Conservation (phyloP, 2,797 vertebrate genomes). For the Merluccius polli region DNA sequence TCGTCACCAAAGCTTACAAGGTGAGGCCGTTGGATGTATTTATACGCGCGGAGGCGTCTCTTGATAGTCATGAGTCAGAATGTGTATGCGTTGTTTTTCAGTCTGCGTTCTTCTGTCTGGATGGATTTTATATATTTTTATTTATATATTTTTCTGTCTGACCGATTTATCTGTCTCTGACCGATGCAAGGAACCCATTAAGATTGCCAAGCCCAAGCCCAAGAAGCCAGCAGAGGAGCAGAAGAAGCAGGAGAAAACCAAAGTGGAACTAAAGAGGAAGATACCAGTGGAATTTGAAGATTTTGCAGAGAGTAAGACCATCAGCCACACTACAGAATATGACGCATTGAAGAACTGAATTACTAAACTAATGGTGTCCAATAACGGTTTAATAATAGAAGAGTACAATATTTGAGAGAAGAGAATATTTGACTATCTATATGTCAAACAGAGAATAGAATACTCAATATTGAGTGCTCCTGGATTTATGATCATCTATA, state of each 20-base stretch:
- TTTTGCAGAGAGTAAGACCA: constrained; percentile 75
- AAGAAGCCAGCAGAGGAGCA: constrained; percentile 76
- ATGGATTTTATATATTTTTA: background rate
- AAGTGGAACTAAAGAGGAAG: constrained; percentile 77
- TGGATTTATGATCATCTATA: background rate
- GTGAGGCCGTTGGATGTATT: constrained; percentile 53
- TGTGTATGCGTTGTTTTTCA: background rate
- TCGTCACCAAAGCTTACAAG: constrained; percentile 93
- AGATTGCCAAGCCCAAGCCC: constrained; percentile 81
- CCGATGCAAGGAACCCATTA: constrained; percentile 82
- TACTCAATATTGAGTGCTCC: background rate
- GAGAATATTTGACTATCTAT: too few species aligned
- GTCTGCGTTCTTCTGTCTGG: background rate
- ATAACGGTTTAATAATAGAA: background rate
- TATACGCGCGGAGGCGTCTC: too few species aligned
- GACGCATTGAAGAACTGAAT: too few species aligned
- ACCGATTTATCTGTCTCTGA: constrained; percentile 12
- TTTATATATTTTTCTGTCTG: too few species aligned
- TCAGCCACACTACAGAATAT: background rate
- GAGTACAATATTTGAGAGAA: too few species aligned
- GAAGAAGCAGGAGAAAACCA: constrained; percentile 75
- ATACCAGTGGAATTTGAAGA: constrained; percentile 81
- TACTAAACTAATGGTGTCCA: background rate
- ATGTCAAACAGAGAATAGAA: too few species aligned
- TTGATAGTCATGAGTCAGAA: too few species aligned